Evolutionary conservation across 23 tunicate genomes (phyloP).

Genomic region (Ascidia mentula): DNA sequence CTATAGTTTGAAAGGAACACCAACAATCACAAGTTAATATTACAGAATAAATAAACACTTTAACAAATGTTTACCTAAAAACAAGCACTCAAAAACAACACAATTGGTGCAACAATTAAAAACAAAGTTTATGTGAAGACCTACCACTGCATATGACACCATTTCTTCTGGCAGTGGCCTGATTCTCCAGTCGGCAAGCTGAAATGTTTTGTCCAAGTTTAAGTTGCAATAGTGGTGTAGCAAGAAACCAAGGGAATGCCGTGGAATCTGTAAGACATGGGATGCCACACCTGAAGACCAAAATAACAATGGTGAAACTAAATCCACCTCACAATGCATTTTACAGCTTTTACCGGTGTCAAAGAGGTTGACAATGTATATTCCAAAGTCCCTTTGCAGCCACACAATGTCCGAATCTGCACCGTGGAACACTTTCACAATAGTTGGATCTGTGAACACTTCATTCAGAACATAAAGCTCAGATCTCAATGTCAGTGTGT

Average conservation of each 20-base stretch:
- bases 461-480: slow-evolving; percentile 73
- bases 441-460: slow-evolving; percentile 77
- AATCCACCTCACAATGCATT: too few species aligned
- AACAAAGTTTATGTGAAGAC: too few species aligned
- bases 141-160: slow-evolving; percentile 83
- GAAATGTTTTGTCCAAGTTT: slow-evolving; percentile 83
- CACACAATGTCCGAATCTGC: slow-evolving; percentile 84
- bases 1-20: too few species aligned
- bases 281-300: slow-evolving; percentile 54
- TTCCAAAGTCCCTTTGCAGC: slow-evolving; percentile 94
- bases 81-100: too few species aligned
- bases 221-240: slow-evolving; percentile 77
- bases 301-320: too few species aligned
- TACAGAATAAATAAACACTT: too few species aligned
- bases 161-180: slow-evolving; percentile 88
- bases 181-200: slow-evolving; percentile 97
- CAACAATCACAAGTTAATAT: too few species aligned
- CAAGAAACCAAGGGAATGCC: slow-evolving; percentile 72
- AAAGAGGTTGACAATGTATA: slow-evolving; percentile 96
- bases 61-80: too few species aligned
- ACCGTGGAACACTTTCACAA: slow-evolving; percentile 96
- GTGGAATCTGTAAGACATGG: slow-evolving; percentile 25
- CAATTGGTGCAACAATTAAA: too few species aligned
- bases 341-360: slow-evolving; percentile 61
- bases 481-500: slow-evolving; percentile 76